A percentile compares a stretch with the other conserved stretches of the same genome.
phyloP scores from a whole-genome alignment of 2,797 vertebrate species.

The Caiman crocodilus region DNA sequence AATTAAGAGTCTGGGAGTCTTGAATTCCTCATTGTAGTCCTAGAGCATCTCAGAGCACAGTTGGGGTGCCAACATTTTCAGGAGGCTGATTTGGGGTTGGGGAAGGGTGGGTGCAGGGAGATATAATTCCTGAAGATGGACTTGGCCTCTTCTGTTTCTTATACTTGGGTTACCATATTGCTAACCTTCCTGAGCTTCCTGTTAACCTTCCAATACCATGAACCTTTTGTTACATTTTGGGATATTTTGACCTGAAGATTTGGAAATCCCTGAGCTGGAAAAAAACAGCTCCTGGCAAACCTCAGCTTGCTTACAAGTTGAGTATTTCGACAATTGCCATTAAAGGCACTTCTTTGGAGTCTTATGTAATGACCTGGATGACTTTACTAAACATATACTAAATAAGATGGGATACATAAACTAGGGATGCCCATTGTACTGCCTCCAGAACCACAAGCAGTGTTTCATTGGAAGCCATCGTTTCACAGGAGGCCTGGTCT shows the following conservation, averaged over 20 bases:
- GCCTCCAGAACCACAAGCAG: not conserved
- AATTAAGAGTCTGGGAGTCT: not conserved
- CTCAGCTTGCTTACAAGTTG: not conserved
- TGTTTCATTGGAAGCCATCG: not conserved
- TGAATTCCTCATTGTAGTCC: not conserved
- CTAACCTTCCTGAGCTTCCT: rapidly evolving
- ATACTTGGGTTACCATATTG: rapidly evolving
- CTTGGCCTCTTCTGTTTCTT: not conserved
- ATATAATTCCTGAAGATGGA: rapidly evolving
- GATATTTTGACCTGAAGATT: not conserved
- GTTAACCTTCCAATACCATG: rapidly evolving
- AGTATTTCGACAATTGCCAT: not conserved
- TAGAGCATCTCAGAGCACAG: not conserved
- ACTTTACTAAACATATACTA: not conserved
- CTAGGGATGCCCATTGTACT: not conserved
- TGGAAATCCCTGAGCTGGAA: not conserved
- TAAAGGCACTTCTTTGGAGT: not conserved
- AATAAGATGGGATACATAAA: not conserved
- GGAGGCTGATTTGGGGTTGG: not conserved
- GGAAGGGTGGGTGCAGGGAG: no score
- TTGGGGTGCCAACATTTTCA: rapidly evolving
- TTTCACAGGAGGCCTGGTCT: not conserved
- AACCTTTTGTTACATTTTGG: rapidly evolving
- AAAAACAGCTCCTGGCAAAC: not conserved
- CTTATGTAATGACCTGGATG: not conserved